Evolutionary conservation across 2,113 vertebrate species (phyloP).

Genomic region (Osmerus eperlanus): DNA sequence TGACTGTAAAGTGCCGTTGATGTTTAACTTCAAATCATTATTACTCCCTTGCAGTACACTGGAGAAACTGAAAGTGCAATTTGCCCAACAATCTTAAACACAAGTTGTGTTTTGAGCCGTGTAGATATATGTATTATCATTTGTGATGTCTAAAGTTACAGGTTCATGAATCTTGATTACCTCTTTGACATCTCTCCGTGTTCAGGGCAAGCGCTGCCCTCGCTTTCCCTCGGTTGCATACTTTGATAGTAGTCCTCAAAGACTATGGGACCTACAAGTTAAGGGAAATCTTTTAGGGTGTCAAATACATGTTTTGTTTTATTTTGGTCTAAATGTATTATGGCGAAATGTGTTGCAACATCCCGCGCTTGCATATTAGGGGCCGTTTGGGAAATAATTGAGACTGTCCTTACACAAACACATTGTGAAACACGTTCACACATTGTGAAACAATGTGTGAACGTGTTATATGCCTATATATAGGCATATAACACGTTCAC

Average conservation of each 20-base stretch:
- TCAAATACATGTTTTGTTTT: neutral
- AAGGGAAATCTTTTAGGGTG: neutral
- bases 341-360: too few species aligned
- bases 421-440: too few species aligned
- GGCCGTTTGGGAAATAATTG: too few species aligned
- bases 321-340: neutral
- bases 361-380: too few species aligned
- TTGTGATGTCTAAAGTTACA: too few species aligned
- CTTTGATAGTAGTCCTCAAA: conserved; percentile 79
- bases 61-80: conserved; percentile 32
- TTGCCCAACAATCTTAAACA: neutral
- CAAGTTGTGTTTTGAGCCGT: neutral
- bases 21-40: conserved; percentile 3
- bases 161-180: conserved; percentile 63
- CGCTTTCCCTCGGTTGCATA: conserved; percentile 4
- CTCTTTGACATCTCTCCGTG: conserved; percentile 62
- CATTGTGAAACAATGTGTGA: too few species aligned
- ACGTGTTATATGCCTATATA: too few species aligned
- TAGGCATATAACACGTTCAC: too few species aligned
- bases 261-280: conserved; percentile 71
- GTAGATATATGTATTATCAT: neutral
- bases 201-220: conserved; percentile 37
- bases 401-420: too few species aligned
- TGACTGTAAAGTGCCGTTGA: conserved; percentile 24
- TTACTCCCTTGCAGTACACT: conserved; percentile 22